Percentiles rank a stretch among this genome's conserved stretches.
phyloP scores from a whole-genome alignment of 2,888 invertebrate species.

The Baronia brevicornis region DNA sequence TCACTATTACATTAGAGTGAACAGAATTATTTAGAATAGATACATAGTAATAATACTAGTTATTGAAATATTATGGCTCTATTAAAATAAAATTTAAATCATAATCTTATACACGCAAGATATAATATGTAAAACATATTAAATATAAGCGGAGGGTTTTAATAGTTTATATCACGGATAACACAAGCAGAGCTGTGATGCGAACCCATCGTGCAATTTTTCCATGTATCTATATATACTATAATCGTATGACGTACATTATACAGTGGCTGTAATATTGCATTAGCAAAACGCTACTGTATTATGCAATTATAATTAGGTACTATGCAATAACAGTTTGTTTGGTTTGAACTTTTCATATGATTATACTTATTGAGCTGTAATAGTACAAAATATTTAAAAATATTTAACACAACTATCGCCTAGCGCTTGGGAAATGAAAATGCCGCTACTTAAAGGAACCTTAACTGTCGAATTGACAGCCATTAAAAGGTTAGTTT shows the following conservation, averaged over 20 bases:
- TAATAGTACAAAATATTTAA: slow-evolving; percentile 53
- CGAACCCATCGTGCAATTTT: no score
- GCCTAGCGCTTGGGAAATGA: slow-evolving; percentile 47
- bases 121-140: no score
- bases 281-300: slow-evolving; percentile 13
- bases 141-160: no score
- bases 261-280: background rate
- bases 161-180: no score
- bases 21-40: slow-evolving; percentile 2
- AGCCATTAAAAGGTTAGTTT: slow-evolving; percentile 11
- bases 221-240: slow-evolving; percentile 6
- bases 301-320: slow-evolving; percentile 18
- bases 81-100: no score
- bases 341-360: slow-evolving; percentile 32
- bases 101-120: no score
- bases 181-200: no score
- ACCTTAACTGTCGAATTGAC: slow-evolving; percentile 18
- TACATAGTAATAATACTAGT: slow-evolving; percentile 8
- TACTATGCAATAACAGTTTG: slow-evolving; percentile 41
- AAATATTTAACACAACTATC: slow-evolving; percentile 46
- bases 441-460: slow-evolving; percentile 10
- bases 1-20: slow-evolving; percentile 2
- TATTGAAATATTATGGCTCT: no score
- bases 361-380: slow-evolving; percentile 52
- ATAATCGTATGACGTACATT: slow-evolving; percentile 3